A percentile compares a stretch with the other conserved stretches of the same genome.
Evolutionary conservation across 2,113 vertebrate genomes (phyloP).

Genomic region (Corythornis madagascariensis): DNA sequence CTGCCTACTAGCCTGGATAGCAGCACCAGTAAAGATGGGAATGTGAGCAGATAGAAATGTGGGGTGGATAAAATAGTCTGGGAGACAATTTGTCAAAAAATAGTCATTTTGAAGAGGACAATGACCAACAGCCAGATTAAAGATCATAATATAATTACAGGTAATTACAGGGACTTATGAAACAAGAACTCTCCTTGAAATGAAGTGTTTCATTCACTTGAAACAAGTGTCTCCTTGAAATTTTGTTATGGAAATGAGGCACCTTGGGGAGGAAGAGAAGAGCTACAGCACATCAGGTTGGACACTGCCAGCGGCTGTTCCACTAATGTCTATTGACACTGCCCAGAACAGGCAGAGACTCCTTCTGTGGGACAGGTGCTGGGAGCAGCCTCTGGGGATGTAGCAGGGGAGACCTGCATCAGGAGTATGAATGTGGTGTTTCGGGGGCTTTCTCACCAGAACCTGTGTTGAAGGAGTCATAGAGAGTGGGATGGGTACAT

Average conservation of each 20-base stretch:
- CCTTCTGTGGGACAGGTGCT: fast-evolving
- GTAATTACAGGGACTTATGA: not conserved
- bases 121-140: not conserved
- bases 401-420: not conserved
- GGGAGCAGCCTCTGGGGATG: fast-evolving
- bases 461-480: not conserved
- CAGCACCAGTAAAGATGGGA: not conserved
- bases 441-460: not conserved
- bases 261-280: not conserved
- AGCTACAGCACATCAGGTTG: not conserved
- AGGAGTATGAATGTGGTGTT: not conserved
- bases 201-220: too few relatives aligned
- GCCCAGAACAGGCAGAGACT: not conserved
- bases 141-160: not conserved
- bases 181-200: not conserved
- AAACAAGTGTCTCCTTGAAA: too few relatives aligned
- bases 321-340: too few relatives aligned
- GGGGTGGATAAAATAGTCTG: not conserved
- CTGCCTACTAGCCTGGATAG: fast-evolving
- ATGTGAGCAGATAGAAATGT: not conserved
- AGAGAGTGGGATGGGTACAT: not conserved
- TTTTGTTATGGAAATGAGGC: not conserved
- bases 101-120: not conserved
- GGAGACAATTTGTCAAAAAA: not conserved
- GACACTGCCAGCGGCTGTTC: not conserved